Evolutionary conservation across 2,113 vertebrate species (phyloP).

Genomic region (Columbina picui): DNA sequence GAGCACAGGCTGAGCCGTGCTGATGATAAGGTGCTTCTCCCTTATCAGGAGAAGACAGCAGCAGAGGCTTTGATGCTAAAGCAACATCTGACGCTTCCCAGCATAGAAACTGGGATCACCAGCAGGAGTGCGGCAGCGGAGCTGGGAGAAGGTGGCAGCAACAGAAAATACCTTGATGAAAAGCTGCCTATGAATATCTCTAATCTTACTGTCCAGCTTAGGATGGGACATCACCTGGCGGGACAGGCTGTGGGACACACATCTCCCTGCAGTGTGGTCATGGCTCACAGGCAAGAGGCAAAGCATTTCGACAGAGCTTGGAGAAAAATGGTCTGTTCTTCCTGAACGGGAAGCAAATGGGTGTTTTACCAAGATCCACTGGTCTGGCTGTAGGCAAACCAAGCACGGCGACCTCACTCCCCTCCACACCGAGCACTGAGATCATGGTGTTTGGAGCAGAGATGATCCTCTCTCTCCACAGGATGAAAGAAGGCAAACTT

Average conservation of each 20-base stretch:
- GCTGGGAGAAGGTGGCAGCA: background rate
- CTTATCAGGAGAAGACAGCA: background rate
- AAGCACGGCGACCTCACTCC: background rate
- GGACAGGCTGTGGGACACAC: background rate
- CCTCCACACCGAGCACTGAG: fast-evolving
- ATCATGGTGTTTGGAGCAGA: background rate
- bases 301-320: fast-evolving
- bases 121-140: background rate
- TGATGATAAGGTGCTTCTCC: background rate
- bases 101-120: background rate
- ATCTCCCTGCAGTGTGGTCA: fast-evolving
- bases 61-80: fast-evolving
- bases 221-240: fast-evolving
- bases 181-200: background rate
- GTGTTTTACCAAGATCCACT: background rate
- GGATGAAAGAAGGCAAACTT: background rate
- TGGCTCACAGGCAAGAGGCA: background rate
- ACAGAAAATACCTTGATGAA: background rate
- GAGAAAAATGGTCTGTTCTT: background rate
- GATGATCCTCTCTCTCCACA: background rate
- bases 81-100: background rate
- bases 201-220: background rate
- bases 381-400: background rate
- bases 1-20: background rate
- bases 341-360: background rate